A percentile compares a stretch with the other conserved stretches of the same genome.
phyloP scores from a whole-genome alignment of 2,113 vertebrate species.

The Muntiacus muntjak region DNA sequence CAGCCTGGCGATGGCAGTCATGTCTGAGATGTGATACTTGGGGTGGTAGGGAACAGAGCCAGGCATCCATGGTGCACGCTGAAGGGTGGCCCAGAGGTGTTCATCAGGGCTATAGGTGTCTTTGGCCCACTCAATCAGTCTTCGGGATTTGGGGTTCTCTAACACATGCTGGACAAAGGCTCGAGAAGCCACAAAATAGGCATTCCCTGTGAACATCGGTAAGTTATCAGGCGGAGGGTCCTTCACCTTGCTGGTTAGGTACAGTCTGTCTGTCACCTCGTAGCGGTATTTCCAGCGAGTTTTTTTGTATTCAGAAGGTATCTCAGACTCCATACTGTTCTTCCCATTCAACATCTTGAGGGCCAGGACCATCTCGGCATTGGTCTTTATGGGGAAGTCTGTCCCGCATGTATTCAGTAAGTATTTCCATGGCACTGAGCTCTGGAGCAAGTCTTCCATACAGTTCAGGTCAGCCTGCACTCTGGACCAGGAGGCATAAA shows the following conservation, averaged over 20 bases:
- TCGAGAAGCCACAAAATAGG: conserved; percentile 87
- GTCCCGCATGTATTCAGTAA: conserved; percentile 92
- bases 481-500: conserved; percentile 92
- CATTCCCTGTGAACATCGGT: conserved; percentile 89
- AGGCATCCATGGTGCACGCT: conserved; percentile 86
- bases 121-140: conserved; percentile 88
- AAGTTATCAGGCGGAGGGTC: conserved; percentile 80
- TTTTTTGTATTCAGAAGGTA: conserved; percentile 74
- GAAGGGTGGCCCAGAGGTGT: conserved; percentile 93
- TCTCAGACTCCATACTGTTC: conserved; percentile 91
- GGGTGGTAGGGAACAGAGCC: conserved; percentile 78
- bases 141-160: conserved; percentile 64
- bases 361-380: conserved; percentile 84
- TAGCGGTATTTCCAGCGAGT: conserved; percentile 84
- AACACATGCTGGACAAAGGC: conserved; percentile 87
- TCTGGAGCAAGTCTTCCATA: conserved; percentile 88
- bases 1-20: conserved; percentile 85
- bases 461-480: conserved; percentile 96
- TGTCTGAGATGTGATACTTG: conserved; percentile 88
- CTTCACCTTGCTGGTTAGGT: conserved; percentile 67
- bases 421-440: conserved; percentile 86
- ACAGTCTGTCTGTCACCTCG: conserved; percentile 54
- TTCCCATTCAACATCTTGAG: conserved; percentile 84
- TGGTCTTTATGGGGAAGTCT: conserved; percentile 96
- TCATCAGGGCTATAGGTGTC: conserved; percentile 96